phyloP scores from a whole-genome alignment of 2,888 invertebrate genomes.

The Nymphalis c-album region DNA sequence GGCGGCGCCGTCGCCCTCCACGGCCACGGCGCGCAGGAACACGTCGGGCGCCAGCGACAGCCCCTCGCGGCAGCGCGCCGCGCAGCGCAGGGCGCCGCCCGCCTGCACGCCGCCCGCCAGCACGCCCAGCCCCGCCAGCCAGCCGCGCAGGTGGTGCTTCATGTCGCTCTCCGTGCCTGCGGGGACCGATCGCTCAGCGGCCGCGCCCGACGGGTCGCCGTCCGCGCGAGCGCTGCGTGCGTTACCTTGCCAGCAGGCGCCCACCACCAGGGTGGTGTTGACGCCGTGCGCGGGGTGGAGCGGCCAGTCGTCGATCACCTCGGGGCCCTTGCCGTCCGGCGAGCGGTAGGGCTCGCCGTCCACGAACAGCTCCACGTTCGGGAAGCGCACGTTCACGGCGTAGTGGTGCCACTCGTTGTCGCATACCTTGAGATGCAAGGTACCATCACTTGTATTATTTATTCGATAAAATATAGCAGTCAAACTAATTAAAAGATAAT shows the following conservation, averaged over 20 bases:
- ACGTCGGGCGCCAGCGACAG: slow-evolving; percentile 81
- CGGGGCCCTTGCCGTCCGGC: slow-evolving; percentile 86
- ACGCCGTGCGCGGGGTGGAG: slow-evolving; percentile 96
- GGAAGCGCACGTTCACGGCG: slow-evolving; percentile 95
- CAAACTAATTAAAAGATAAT: too few relatives aligned
- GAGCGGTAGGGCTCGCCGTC: slow-evolving; percentile 88
- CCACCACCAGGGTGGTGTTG: slow-evolving; percentile 95
- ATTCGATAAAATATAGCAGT: too few relatives aligned
- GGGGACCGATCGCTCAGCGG: background rate
- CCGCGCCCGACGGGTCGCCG: too few relatives aligned
- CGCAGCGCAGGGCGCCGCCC: slow-evolving; percentile 86
- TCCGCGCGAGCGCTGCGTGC: accelerated
- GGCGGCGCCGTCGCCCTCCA: slow-evolving; percentile 94
- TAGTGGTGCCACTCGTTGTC: slow-evolving; percentile 99
- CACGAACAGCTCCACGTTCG: slow-evolving; percentile 92
- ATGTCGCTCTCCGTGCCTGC: slow-evolving; percentile 93
- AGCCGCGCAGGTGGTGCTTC: slow-evolving; percentile 94
- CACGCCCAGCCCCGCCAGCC: slow-evolving; percentile 92
- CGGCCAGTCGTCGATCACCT: slow-evolving; percentile 99
- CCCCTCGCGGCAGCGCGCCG: slow-evolving; percentile 91
- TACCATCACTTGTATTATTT: too few relatives aligned
- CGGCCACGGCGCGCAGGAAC: slow-evolving; percentile 92
- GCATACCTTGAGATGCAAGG: slow-evolving; percentile 84
- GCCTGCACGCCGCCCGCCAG: slow-evolving; percentile 88
- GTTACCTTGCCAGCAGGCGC: slow-evolving; percentile 97